Percentiles rank a stretch among this genome's conserved stretches.
phyloP scores from a whole-genome alignment of 2,888 invertebrate species.

The Brenthis ino region DNA sequence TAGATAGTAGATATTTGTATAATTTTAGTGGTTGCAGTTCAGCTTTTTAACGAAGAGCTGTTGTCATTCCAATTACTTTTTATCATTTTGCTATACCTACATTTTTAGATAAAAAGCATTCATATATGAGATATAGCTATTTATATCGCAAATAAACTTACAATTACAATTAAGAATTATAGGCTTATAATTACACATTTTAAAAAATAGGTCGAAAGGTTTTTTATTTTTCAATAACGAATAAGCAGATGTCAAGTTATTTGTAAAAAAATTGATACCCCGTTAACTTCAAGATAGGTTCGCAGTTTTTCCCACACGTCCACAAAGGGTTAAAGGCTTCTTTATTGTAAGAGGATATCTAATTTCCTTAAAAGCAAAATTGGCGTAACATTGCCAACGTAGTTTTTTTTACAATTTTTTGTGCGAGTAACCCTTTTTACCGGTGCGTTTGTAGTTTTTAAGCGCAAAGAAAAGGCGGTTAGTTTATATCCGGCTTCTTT shows the following conservation, averaged over 20 bases:
- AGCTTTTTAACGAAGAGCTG: conserved; percentile 13
- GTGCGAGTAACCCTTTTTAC: conserved; percentile 64
- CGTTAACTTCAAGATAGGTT: conserved; percentile 31
- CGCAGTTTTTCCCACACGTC: conserved; percentile 69
- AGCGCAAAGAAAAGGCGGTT: conserved; percentile 82
- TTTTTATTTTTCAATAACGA: conserved; percentile 10
- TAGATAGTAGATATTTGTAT: conserved; percentile 34
- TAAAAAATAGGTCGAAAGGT: conserved; percentile 13
- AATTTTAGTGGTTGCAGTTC: conserved; percentile 22
- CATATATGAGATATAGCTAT: background rate
- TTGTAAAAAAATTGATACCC: conserved; percentile 25
- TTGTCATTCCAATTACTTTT: conserved; percentile 13
- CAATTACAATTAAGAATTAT: no score
- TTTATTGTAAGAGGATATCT: conserved; percentile 78
- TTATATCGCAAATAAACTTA: no score
- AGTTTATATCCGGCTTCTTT: conserved; percentile 80
- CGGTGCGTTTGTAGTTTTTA: conserved; percentile 66
- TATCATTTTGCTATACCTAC: conserved; percentile 4
- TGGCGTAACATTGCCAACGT: conserved; percentile 78
- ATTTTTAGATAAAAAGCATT: conserved; percentile 1
- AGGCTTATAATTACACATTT: background rate
- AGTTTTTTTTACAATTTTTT: conserved; percentile 57
- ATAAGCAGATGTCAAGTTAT: conserved; percentile 27
- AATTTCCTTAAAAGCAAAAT: conserved; percentile 82
- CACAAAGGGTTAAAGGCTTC: conserved; percentile 73